phyloP scores from a whole-genome alignment of 2,888 invertebrate genomes.

The Ennomos fuscantarius region DNA sequence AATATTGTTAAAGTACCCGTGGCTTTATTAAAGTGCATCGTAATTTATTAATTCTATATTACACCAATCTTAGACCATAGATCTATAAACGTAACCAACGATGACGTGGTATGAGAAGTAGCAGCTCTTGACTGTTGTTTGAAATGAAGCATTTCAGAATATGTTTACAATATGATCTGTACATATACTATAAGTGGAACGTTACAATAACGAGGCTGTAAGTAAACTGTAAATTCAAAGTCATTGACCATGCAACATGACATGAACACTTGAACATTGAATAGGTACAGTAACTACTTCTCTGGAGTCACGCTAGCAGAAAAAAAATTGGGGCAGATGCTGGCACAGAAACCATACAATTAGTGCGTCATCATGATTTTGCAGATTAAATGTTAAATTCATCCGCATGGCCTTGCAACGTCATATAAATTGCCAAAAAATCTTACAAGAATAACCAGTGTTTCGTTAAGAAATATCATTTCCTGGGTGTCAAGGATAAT shows the following conservation, averaged over 20 bases:
- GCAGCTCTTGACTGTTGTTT: neutral
- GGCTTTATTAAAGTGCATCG: conserved; percentile 16
- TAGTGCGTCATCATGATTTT: conserved; percentile 31
- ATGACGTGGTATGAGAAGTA: neutral
- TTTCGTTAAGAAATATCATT: conserved; percentile 36
- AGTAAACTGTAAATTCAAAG: conserved; percentile 67
- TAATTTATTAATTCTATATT: conserved; percentile 33
- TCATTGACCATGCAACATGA: conserved; percentile 71
- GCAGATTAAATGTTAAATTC: conserved; percentile 27
- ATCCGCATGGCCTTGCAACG: conserved; percentile 35
- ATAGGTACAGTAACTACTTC: conserved; percentile 65
- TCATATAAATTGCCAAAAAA: conserved; percentile 16
- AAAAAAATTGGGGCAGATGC: conserved; percentile 53
- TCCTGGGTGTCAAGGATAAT: conserved; percentile 50
- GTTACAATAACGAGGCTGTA: conserved; percentile 42
- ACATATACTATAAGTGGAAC: conserved; percentile 28
- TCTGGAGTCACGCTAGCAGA: conserved; percentile 54
- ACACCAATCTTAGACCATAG: conserved; percentile 43
- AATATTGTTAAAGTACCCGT: conserved; percentile 27
- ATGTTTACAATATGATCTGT: neutral
- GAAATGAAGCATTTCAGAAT: neutral
- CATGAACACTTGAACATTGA: conserved; percentile 62
- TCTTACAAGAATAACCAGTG: conserved; percentile 24
- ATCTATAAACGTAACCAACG: conserved; percentile 28
- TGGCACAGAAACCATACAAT: conserved; percentile 32